Conservation (phyloP, 2,797 vertebrate species). For the Chromis chromis region DNA sequence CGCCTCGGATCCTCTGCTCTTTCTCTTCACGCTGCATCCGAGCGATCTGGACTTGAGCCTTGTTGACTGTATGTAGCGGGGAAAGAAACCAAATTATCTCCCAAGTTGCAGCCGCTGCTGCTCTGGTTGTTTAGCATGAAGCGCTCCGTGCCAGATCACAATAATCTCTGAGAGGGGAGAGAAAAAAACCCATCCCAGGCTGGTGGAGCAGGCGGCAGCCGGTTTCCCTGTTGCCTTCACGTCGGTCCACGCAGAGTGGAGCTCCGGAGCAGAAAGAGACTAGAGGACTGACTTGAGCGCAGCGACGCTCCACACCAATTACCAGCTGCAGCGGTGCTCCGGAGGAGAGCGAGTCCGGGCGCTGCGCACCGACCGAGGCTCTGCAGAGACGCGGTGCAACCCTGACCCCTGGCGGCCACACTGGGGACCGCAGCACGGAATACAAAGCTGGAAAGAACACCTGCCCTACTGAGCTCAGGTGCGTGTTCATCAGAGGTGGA, state of each 20-base stretch:
- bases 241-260: slow-evolving; percentile 19
- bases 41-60: slow-evolving; percentile 16
- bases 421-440: no score
- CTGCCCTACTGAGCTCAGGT: no score
- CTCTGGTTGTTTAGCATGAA: slow-evolving; percentile 1
- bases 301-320: slow-evolving; percentile 29
- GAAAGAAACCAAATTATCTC: slow-evolving; percentile 1
- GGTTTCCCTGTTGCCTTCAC: slow-evolving; percentile 11
- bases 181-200: not conserved
- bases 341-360: slow-evolving; percentile 16
- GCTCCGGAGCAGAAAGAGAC: not conserved
- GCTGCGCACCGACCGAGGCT: slow-evolving; percentile 10
- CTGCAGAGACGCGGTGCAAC: slow-evolving; percentile 1
- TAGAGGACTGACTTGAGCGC: slow-evolving; percentile 15
- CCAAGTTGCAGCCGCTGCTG: slow-evolving; percentile 46
- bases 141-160: not conserved
- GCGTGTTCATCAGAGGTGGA: no score
- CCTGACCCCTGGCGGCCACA: slow-evolving; percentile 50
- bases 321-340: slow-evolving; percentile 31
- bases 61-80: not conserved
- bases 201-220: not conserved
- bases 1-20: slow-evolving; percentile 3
- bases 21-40: slow-evolving; percentile 31
- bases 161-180: slow-evolving; percentile 14
- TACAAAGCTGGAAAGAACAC: no score